phyloP scores from a whole-genome alignment of 2,113 vertebrate species.

The Dicrurus megarhynchus region DNA sequence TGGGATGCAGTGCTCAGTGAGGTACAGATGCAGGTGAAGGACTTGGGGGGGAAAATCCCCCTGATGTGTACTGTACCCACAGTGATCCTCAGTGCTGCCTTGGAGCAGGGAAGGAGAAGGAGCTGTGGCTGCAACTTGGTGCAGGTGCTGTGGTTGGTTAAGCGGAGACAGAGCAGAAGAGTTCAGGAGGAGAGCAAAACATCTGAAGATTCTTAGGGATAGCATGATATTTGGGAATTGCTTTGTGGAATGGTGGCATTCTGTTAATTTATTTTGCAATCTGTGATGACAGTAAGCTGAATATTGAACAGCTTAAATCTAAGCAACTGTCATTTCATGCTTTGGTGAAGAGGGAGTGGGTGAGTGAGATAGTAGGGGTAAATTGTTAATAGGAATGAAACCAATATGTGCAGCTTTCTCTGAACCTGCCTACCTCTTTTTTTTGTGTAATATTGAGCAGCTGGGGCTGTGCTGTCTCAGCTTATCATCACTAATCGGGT shows the following conservation, averaged over 20 bases:
- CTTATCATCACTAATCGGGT: neutral
- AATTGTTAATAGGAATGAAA: constrained; percentile 46
- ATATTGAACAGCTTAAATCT: constrained; percentile 24
- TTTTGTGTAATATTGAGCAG: neutral
- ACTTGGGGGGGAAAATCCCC: neutral
- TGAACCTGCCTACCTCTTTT: constrained; percentile 7
- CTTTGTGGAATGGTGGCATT: neutral
- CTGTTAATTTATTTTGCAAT: constrained; percentile 17
- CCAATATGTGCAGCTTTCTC: constrained; percentile 22
- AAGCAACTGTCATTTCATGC: constrained; percentile 45
- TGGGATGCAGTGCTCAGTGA: neutral
- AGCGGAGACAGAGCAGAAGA: neutral
- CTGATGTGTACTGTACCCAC: neutral
- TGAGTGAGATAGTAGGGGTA: constrained; percentile 28
- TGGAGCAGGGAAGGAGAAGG: neutral
- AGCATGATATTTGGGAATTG: neutral
- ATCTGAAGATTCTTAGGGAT: neutral
- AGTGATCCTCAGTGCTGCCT: neutral
- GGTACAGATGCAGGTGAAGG: neutral
- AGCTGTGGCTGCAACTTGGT: neutral
- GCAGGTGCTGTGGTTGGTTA: neutral
- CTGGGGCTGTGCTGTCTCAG: neutral
- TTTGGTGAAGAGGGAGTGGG: constrained; percentile 23
- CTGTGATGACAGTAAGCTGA: constrained; percentile 17
- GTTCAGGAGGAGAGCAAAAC: neutral